Base-by-base conservation (phyloP, 2,113 vertebrate species). In the Coracopsis vasa region DNA sequence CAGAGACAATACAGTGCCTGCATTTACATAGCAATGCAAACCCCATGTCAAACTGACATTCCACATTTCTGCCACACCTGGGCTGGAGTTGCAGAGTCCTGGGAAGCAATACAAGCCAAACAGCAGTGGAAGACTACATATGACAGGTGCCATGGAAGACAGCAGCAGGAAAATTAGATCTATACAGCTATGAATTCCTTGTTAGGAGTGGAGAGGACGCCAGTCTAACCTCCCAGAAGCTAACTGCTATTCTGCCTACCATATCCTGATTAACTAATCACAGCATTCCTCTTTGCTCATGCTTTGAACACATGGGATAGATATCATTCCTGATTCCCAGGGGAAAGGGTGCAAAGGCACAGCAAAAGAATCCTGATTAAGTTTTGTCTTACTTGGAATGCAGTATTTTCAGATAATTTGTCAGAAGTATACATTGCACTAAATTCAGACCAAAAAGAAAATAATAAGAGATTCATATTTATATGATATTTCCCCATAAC, bases 11-110 rank as follows among this genome's bases (percentile, higher is more conserved):
- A 18, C 19, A 24, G 20, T 4, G 28, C 25, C 16, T 17, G 6
- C 9, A 37, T 0, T 1, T 10, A 31, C 23, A 3, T 1, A 60
- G 39, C 28, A 86, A 18, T 5, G 23, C 15, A 27, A 67, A 47
- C 9, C 44, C 17, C 20, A 18, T 0, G 4, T 47, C 39, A 53
- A 3, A 11, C 54, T 58, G 39, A 41, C 12, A n/a, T 15, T 53
- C 58, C 13, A 8, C 14, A 13, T 18, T n/a, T 74, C 54, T 47
- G 20, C 37, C 23, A 23, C 39, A 65, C 51, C n/a, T 37, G 16
- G 15, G 10, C 25, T 75, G 74, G 41, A 75, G 16, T 15, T 69
- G 29, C 16, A 69, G 28, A 51, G 25, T 25, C 48, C 29, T 2
- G 1, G 39, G 11, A 60, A 81, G 24, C 39, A 54, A 42, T 13